Evolutionary conservation across 2,113 vertebrate genomes (phyloP).

Genomic region (Piaya cayana): DNA sequence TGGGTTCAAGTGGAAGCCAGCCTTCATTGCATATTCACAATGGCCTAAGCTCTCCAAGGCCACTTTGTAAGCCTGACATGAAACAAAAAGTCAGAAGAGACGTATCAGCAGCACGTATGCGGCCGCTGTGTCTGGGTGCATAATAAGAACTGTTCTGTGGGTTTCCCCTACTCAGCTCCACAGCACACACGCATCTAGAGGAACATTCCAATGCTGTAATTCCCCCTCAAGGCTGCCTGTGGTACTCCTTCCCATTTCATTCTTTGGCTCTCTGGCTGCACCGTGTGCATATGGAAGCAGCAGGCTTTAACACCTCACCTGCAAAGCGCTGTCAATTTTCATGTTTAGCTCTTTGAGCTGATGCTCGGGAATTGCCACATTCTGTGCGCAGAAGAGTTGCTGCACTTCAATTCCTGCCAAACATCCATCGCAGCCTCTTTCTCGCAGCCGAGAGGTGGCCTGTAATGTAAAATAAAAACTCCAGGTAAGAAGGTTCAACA

Average conservation of each 20-base stretch:
- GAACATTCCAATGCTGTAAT: not conserved
- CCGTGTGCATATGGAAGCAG: not conserved
- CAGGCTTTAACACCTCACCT: constrained; percentile 75
- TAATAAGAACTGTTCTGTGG: not conserved
- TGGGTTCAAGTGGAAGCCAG: constrained; percentile 95
- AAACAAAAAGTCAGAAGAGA: constrained; percentile 14
- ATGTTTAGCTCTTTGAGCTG: constrained; percentile 96
- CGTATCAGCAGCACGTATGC: not conserved
- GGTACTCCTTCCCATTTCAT: not conserved
- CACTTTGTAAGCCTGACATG: constrained; percentile 88
- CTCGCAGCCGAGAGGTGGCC: constrained; percentile 91
- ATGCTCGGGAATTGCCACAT: constrained; percentile 91
- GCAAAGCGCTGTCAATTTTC: constrained; percentile 95
- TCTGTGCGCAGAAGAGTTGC: constrained; percentile 97
- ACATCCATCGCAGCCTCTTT: constrained; percentile 90
- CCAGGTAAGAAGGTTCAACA: constrained; percentile 10
- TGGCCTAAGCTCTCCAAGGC: constrained; percentile 95
- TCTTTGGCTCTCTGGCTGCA: not conserved
- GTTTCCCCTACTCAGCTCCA: not conserved
- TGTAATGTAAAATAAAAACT: constrained; percentile 66
- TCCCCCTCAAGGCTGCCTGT: not conserved
- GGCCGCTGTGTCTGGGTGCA: not conserved
- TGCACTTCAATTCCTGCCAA: constrained; percentile 97
- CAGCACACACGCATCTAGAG: not conserved
- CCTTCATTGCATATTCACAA: constrained; percentile 96